phyloP scores from a whole-genome alignment of 2,797 vertebrate species.

The Knipowitschia caucasica region DNA sequence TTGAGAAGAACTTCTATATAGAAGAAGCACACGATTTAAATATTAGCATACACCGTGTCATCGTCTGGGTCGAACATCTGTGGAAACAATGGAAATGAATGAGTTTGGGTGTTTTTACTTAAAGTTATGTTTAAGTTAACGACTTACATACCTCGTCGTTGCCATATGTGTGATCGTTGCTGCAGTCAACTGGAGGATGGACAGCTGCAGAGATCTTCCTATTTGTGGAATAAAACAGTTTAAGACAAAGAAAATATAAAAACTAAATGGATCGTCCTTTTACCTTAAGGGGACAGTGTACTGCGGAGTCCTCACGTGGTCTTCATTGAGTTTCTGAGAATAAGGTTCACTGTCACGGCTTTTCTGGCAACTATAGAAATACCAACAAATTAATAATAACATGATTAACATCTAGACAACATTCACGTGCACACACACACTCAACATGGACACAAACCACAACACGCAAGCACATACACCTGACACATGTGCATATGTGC shows the following conservation, averaged over 20 bases:
- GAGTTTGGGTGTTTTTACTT: too few species aligned
- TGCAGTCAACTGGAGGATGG: not conserved
- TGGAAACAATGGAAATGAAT: slow-evolving; percentile 14
- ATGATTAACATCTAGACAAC: too few species aligned
- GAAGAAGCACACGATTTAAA: slow-evolving; percentile 21
- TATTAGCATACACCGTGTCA: slow-evolving; percentile 55
- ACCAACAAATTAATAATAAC: not conserved
- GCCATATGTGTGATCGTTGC: slow-evolving; percentile 32
- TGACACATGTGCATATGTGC: too few species aligned
- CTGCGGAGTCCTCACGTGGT: not conserved
- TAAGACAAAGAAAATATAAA: not conserved
- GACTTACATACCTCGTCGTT: slow-evolving; percentile 55
- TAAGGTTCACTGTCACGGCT: not conserved
- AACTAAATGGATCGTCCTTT: not conserved
- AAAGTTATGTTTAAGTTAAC: too few species aligned
- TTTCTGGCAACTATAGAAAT: not conserved
- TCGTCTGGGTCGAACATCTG: slow-evolving; percentile 38
- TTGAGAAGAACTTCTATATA: not conserved
- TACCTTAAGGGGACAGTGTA: slow-evolving; percentile 28
- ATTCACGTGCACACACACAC: too few species aligned
- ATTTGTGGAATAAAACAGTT: slow-evolving; percentile 32
- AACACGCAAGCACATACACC: too few species aligned
- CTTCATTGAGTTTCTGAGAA: not conserved
- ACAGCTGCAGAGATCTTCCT: not conserved
- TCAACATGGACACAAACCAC: too few species aligned